Percentiles rank a stretch among this genome's conserved stretches.
These are phyloP conservation scores for Eumacrocentrus americanus DNA, from an alignment of 2,888 invertebrate genomes.

Conservation along the genomic window DNA sequence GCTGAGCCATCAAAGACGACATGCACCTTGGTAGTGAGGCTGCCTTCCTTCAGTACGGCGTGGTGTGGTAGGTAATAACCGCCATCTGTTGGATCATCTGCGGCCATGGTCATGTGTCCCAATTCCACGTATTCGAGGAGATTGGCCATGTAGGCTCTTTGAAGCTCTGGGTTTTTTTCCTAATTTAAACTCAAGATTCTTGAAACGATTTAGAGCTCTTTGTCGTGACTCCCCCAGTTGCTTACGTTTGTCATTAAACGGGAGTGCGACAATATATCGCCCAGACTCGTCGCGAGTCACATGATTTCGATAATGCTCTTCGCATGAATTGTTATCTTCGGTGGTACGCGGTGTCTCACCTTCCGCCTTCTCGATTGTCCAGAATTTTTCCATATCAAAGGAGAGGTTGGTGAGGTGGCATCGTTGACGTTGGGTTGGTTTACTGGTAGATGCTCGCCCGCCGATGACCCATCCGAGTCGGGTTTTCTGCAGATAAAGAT, in stretches of 20 bases:
- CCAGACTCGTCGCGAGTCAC: slow-evolving; percentile 1
- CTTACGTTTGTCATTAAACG: slow-evolving; percentile 16
- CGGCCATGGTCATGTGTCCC: slow-evolving; percentile 28
- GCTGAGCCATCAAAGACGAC: slow-evolving; percentile 47
- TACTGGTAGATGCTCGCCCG: neutral
- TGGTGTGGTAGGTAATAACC: slow-evolving; percentile 47
- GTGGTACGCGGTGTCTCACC: no score
- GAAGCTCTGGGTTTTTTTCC: slow-evolving; percentile 15
- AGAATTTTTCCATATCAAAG: neutral
- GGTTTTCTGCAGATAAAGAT: slow-evolving; percentile 32
- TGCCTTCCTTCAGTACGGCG: slow-evolving; percentile 36
- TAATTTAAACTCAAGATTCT: slow-evolving; percentile 19
- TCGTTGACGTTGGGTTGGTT: neutral
- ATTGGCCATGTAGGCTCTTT: slow-evolving; percentile 19
- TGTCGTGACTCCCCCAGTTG: slow-evolving; percentile 21
- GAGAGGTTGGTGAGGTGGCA: neutral
- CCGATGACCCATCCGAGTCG: slow-evolving; percentile 33
- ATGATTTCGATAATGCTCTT: slow-evolving; percentile 17
- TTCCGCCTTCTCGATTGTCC: neutral
- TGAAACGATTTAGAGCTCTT: slow-evolving; percentile 16
- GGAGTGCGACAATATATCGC: slow-evolving; percentile 25
- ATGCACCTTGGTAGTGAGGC: slow-evolving; percentile 41
- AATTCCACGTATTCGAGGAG: slow-evolving; percentile 31
- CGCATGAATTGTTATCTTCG: slow-evolving; percentile 13
- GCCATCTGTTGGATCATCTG: no score